A percentile compares a stretch with the other conserved stretches of the same genome.
Evolutionary conservation across 2,797 vertebrate genomes (phyloP).

Genomic region (Emydoidea blandingii): DNA sequence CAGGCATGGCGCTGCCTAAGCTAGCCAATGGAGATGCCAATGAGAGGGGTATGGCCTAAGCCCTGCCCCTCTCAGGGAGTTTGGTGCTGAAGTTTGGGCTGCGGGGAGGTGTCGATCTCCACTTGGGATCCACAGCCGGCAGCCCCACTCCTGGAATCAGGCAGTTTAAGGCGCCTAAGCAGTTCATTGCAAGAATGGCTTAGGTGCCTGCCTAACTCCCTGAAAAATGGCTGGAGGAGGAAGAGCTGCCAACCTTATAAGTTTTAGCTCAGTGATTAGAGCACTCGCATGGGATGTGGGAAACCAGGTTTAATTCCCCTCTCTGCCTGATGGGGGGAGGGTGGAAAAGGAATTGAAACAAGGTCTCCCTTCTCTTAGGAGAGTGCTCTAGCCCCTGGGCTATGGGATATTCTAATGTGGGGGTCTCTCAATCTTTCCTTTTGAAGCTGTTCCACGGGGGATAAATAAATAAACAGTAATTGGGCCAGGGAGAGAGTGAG

Average conservation of each 20-base stretch:
- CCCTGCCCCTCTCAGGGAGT: not conserved
- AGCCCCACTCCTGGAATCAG: not conserved
- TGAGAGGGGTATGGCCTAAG: not conserved
- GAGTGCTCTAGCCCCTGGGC: not conserved
- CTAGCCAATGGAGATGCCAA: too few species aligned
- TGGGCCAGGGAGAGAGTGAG: not conserved
- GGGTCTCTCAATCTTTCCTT: not conserved
- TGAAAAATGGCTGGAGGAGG: not conserved
- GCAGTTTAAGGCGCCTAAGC: not conserved
- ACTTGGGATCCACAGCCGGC: not conserved
- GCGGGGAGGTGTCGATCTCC: not conserved
- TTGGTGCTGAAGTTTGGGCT: not conserved
- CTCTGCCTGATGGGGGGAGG: not conserved
- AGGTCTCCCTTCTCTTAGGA: not conserved
- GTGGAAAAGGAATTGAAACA: not conserved
- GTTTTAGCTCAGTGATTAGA: not conserved
- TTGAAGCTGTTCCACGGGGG: not conserved
- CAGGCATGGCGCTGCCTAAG: too few species aligned
- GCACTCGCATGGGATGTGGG: not conserved
- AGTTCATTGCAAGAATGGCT: not conserved
- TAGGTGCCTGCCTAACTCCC: not conserved
- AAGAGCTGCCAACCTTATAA: not conserved
- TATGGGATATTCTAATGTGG: not conserved
- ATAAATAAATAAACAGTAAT: not conserved
- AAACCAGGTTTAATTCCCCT: not conserved